Percentiles rank a stretch among this genome's conserved stretches.
Evolutionary conservation across 2,888 invertebrate species (phyloP).

Genomic region (Vanessa cardui): DNA sequence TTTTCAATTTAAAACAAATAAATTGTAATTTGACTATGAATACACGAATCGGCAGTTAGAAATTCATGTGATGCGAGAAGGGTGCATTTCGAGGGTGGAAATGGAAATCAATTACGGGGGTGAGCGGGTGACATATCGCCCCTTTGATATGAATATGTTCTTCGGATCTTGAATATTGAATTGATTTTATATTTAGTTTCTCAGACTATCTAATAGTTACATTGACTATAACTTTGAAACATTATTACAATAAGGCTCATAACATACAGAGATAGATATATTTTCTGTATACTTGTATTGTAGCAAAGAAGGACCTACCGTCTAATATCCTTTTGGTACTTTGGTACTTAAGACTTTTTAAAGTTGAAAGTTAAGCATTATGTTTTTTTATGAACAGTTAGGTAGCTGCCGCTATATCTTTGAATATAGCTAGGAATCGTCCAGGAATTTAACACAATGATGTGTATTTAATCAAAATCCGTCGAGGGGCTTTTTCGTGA

Average conservation of each 20-base stretch:
- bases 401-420: too few relatives aligned
- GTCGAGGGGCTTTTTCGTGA: too few relatives aligned
- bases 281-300: background rate
- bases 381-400: too few relatives aligned
- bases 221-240: background rate
- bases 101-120: conserved; percentile 23
- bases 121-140: conserved; percentile 6
- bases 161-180: conserved; percentile 5
- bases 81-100: conserved; percentile 19
- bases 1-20: background rate
- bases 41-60: background rate
- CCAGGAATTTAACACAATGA: too few relatives aligned
- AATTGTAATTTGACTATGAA: background rate
- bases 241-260: background rate
- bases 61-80: conserved; percentile 5
- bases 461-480: too few relatives aligned
- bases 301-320: too few relatives aligned
- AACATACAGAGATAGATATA: background rate
- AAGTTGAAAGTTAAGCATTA: too few relatives aligned
- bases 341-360: too few relatives aligned
- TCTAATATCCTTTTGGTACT: too few relatives aligned
- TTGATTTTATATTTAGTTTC: conserved; percentile 7
- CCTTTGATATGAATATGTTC: conserved; percentile 20
- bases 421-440: too few relatives aligned
- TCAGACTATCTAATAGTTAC: background rate